Evolutionary conservation across 1,140 invertebrate genomes (phyloP).

Genomic region (Trichonephila clavata): DNA sequence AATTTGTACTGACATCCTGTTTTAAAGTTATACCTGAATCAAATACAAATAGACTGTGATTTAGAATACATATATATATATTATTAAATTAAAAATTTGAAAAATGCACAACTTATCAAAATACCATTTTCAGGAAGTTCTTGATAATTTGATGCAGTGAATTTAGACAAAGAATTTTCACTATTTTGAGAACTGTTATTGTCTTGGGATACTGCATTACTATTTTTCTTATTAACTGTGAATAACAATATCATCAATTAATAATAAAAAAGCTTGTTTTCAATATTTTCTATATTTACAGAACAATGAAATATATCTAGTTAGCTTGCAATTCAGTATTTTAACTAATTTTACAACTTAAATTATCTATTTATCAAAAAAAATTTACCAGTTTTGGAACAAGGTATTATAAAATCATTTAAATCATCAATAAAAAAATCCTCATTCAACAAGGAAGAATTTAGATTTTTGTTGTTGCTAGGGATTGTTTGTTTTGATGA

Average conservation of each 20-base stretch:
- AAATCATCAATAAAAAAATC: constrained; percentile 55
- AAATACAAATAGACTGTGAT: not conserved
- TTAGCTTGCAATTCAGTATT: too few species aligned
- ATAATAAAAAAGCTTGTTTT: too few species aligned
- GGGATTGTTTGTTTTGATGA: not conserved
- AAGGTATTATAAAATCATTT: constrained; percentile 58
- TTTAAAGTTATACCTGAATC: not conserved
- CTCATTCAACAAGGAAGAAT: constrained; percentile 47
- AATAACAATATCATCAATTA: not conserved
- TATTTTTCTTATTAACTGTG: constrained; percentile 18
- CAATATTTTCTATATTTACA: too few species aligned
- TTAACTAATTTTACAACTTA: too few species aligned
- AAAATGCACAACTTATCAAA: not conserved
- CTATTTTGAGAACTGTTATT: not conserved
- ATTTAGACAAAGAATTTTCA: not conserved
- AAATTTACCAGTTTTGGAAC: constrained; percentile 41
- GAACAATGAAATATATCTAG: too few species aligned
- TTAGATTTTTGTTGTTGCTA: constrained; percentile 7
- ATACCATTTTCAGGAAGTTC: not conserved
- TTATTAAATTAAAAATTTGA: not conserved
- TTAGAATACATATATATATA: not conserved
- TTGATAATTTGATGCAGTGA: not conserved
- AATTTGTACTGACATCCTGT: not conserved
- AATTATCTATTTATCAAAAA: not conserved
- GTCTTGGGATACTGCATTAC: not conserved